Evolutionary conservation across 1,140 invertebrate genomes (phyloP), one percentile per base, ranked within the genome.

Genomic region (Drosophila lacertosa): DNA sequence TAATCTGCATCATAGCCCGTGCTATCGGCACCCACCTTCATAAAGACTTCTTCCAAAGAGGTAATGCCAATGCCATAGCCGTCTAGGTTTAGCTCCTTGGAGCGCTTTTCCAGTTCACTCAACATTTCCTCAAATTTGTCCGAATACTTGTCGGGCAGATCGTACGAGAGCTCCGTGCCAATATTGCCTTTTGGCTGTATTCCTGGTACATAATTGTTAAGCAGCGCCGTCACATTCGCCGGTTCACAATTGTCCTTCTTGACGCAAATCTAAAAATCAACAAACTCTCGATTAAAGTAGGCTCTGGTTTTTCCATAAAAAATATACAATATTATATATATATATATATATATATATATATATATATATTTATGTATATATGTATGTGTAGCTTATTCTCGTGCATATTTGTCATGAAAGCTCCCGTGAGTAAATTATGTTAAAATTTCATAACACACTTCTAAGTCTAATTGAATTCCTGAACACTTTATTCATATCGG

Each of bases 41-140:
- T 92, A 66, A 94, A 95, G 10, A 97, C 97, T 91, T 99, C 97
- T 91, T 99, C 97, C 57, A 99, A 91, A 0, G 97, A 97, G 11
- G 97, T 98, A 95, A 98, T 98, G 20, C 97, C 98, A 0, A 98
- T 95, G 0, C 97, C 97, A 90, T 97, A 98, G 83, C 95, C 97
- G 63, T 94, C 95, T 51, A 98, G 29, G 50, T 70, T 47, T 15
- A 91, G 40, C 5, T 76, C 68, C 0, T 64, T 40, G 0, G 74
- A 76, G 0, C 77, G 39, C 2, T 76, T 26, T 58, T 91, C 90
- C 4, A 91, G 69, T 10, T 74, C 75, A 0, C 74, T 51, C 18
- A 91, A 89, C 79, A 91, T 86, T 11, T 73, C 51, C 60, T 91
- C 77, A 32, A 92, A 91, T 9, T 60, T 57, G 5, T 35, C 13